Percentiles rank a stretch among this genome's conserved stretches.
These are phyloP conservation scores for Ascaphus truei DNA, from an alignment of 2,113 vertebrate species.

Conservation along the genomic window DNA sequence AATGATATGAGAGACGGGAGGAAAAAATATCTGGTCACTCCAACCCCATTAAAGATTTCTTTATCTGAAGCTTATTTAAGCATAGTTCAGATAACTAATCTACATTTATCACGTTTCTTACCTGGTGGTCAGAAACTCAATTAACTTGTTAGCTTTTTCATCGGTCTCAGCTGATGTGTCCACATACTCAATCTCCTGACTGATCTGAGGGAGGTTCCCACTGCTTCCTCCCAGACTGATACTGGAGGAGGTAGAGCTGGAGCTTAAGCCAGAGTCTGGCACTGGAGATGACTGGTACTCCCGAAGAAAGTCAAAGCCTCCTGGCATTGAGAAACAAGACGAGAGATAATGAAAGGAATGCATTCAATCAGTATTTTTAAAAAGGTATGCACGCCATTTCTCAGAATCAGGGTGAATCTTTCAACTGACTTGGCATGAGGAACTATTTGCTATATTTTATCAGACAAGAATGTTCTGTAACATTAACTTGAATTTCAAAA, in stretches of 20 bases:
- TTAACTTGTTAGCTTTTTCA: slow-evolving; percentile 94
- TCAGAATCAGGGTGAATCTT: too few species aligned
- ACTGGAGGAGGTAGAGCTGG: slow-evolving; percentile 93
- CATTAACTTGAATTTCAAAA: too few species aligned
- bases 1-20: too few species aligned
- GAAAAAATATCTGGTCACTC: not conserved
- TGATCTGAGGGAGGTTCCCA: slow-evolving; percentile 88
- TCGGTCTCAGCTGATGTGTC: slow-evolving; percentile 75
- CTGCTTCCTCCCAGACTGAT: slow-evolving; percentile 92
- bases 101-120: slow-evolving; percentile 44
- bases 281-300: slow-evolving; percentile 89
- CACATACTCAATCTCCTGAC: slow-evolving; percentile 85
- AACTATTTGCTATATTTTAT: too few species aligned
- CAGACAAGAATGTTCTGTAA: too few species aligned
- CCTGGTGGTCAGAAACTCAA: slow-evolving; percentile 97
- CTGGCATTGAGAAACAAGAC: slow-evolving; percentile 55
- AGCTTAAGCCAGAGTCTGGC: slow-evolving; percentile 90
- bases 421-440: too few species aligned
- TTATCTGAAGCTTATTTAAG: too few species aligned
- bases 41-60: not conserved
- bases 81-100: not conserved
- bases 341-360: slow-evolving; percentile 42
- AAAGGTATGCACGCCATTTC: slow-evolving; percentile 27
- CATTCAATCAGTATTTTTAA: not conserved
- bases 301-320: slow-evolving; percentile 88